phyloP scores from a whole-genome alignment of 2,113 vertebrate species.

The Tragelaphus strepsiceros region DNA sequence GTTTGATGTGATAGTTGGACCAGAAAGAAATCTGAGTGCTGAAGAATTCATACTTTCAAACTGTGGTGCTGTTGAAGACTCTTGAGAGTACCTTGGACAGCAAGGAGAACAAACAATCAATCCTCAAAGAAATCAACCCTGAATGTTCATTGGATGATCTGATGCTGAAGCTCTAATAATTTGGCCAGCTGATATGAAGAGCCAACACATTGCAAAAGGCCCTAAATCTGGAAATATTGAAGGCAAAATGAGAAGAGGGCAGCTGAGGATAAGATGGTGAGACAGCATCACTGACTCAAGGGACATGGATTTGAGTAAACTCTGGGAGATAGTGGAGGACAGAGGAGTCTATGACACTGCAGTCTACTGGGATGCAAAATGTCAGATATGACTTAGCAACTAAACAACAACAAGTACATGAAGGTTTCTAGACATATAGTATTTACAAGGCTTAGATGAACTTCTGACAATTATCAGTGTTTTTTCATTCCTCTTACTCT shows the following conservation, averaged over 20 bases:
- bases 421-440: neutral
- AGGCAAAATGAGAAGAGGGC: neutral
- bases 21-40: neutral
- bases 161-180: neutral
- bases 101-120: neutral
- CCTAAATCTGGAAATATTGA: neutral
- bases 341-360: neutral
- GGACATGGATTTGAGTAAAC: neutral
- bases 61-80: neutral
- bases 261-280: neutral
- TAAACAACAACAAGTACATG: neutral
- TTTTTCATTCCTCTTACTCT: neutral
- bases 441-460: neutral
- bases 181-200: neutral
- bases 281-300: neutral
- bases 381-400: neutral
- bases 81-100: neutral
- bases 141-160: neutral
- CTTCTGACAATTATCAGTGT: neutral
- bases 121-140: neutral
- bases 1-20: neutral
- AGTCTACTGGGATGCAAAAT: neutral
- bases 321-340: neutral
- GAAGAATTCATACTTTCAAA: neutral
- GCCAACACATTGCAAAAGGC: neutral